Evolutionary conservation across 2,797 vertebrate species (phyloP), one percentile per base, ranked within the genome.

Genomic region (Sebastes trivittatus): DNA sequence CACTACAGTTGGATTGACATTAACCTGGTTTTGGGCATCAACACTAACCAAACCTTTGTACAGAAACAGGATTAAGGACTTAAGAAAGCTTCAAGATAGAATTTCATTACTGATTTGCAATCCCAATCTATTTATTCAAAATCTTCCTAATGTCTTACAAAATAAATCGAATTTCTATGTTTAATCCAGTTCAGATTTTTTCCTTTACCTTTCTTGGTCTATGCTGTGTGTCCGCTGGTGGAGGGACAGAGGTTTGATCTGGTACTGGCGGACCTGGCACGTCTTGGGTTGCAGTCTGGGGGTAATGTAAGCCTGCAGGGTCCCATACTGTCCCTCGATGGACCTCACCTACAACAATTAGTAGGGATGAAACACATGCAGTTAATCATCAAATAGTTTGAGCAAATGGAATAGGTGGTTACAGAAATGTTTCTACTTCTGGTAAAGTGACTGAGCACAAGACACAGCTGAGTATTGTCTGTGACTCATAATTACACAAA

Each of bases 281-380:
- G 98, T 98, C 95, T 98, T 99, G 7, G 98, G 98, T 87, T 99
- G 97, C 87, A 99, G 96, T 88, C 98, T 96, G 29, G 98, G 98
- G 7, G 98, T 99, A 72, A 99, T 85, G 8, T 99, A 99, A 0
- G 97, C 98, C 92, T 98, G 98, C 68, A 99, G 95, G 8, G 95
- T 99, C 65, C 98, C 98, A 2, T 98, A 99, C 85, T 99, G 98
- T 34, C 98, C 98, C 94, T 99, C 98, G n/a, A 99, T 99, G 0
- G 98, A 99, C 32, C 98, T 96, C 89, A 99, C 95, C 98, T 99
- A 75, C 30, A 36, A 60, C 5, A 72, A 2, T 36, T 20, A 69
- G 58, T 74, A 65, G 5, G 55, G 72, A 85, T 36, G 3, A 81
- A 34, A 84, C 4, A 29, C 11, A 55, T 61, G 38, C 13, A 42